These are phyloP conservation scores for Catostylus mosaicus DNA, from an alignment of 30 jellyfish, hydroid and myxozoan species.

Conservation along the genomic window DNA sequence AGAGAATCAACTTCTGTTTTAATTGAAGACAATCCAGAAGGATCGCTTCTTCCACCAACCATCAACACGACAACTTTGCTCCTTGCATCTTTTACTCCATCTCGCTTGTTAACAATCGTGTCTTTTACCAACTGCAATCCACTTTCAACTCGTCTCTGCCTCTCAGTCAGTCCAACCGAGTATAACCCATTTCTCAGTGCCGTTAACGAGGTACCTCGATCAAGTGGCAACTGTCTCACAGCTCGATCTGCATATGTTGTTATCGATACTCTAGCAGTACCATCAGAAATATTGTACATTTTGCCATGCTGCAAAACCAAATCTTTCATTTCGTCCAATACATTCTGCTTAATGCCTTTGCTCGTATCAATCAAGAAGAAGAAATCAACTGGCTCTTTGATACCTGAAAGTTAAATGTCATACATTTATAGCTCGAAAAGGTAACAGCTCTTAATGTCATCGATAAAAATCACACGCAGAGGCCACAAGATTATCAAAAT, in stretches of 20 bases:
- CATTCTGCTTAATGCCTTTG: neutral
- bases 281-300: constrained; percentile 31
- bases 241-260: constrained; percentile 23
- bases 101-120: neutral
- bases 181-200: constrained; percentile 20
- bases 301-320: constrained; percentile 18
- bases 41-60: constrained; percentile 38
- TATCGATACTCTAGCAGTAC: constrained; percentile 26
- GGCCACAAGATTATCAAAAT: too few relatives aligned
- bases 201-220: constrained; percentile 17
- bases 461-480: too few relatives aligned
- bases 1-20: constrained; percentile 3
- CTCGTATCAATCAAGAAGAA: constrained; percentile 60
- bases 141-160: constrained; percentile 18
- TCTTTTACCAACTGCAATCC: constrained; percentile 6
- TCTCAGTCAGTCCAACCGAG: neutral
- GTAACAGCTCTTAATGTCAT: too few relatives aligned
- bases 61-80: constrained; percentile 60
- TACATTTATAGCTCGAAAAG: too few relatives aligned
- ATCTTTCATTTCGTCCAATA: constrained; percentile 17
- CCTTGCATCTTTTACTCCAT: constrained; percentile 1
- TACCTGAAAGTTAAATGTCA: too few relatives aligned
- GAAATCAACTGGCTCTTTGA: constrained; percentile 36
- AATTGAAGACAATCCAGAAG: neutral
- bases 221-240: neutral